These are phyloP conservation scores for zebrafish (Danio rerio) DNA, from an alignment of 2,113 vertebrate species.

Conservation along the genomic window GRCz12tu NC_133200.1:38560501-38561000, in stretches of 20 bases:
- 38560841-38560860: not conserved
- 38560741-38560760: conserved; percentile 32
- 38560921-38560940: too few species aligned
- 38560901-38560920: not conserved
- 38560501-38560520: too few species aligned
- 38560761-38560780: conserved; percentile 67
- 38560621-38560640: not conserved
- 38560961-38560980: too few species aligned
- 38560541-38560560: too few species aligned
- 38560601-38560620: not conserved
- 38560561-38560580: too few species aligned
- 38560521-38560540: too few species aligned
- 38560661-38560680: not conserved
- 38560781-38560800: conserved; percentile 88
- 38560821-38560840: conserved; percentile 16
- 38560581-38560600: not conserved
- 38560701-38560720: conserved; percentile 67
- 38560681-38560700: conserved; percentile 5
- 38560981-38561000: too few species aligned
- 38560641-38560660: not conserved
- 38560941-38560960: too few species aligned
- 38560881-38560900: conserved; percentile 20
- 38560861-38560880: not conserved
- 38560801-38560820: conserved; percentile 74
- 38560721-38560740: conserved; percentile 71